Evolutionary conservation across 1,140 invertebrate genomes (phyloP).

Genomic region (Paraescarpia echinospica): DNA sequence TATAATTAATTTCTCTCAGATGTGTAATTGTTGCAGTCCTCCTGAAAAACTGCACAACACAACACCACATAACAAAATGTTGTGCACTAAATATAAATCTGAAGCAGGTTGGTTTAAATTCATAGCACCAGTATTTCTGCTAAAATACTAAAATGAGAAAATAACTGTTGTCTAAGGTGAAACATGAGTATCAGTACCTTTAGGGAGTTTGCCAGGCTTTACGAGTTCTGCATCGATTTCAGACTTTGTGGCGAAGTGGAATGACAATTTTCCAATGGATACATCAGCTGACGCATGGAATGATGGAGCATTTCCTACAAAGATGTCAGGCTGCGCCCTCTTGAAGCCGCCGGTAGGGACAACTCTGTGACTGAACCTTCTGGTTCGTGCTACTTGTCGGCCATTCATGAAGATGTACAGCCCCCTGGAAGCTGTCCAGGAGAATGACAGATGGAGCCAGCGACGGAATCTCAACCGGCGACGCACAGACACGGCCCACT

Average conservation of each 20-base stretch:
- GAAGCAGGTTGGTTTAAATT: too few relatives aligned
- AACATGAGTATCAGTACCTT: background rate
- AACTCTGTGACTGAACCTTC: background rate
- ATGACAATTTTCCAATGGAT: background rate
- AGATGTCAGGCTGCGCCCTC: background rate
- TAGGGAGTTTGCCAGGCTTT: background rate
- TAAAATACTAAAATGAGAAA: background rate
- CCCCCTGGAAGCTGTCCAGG: background rate
- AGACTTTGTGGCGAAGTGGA: background rate
- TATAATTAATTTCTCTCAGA: background rate
- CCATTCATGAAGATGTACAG: conserved; percentile 13
- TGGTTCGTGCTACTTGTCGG: background rate
- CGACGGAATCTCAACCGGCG: background rate
- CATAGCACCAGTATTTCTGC: too few relatives aligned
- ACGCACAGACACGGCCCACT: background rate
- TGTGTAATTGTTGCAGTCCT: background rate
- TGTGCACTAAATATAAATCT: too few relatives aligned
- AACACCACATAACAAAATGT: background rate
- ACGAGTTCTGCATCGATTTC: background rate
- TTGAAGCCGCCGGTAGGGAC: background rate
- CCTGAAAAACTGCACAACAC: background rate
- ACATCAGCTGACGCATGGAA: background rate
- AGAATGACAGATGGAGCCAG: background rate
- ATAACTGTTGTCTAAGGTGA: background rate
- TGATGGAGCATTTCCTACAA: background rate